Evolutionary conservation across 2,888 invertebrate genomes (phyloP), one percentile per base, ranked within the genome.

Genomic region (Oxytorus armatus): DNA sequence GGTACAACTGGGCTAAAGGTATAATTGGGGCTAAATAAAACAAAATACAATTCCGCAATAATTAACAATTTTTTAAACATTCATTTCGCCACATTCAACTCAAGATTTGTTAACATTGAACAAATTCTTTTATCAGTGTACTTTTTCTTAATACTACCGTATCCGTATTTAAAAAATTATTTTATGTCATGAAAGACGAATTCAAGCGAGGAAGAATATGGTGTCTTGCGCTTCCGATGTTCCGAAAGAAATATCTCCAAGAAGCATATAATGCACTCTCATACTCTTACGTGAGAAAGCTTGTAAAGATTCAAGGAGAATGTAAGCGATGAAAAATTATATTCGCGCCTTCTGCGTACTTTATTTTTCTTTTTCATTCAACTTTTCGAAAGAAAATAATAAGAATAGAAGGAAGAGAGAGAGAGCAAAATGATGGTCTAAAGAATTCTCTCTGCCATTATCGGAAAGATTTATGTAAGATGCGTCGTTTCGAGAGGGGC

Each of bases 391-490:
- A 61, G 36, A 61, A 47, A 33, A 69, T 23, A 53, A 11, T 14
- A 57, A 39, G 49, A 25, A 29, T 16, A 57, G 0, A 29, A 33
- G 11, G 18, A 16, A 47, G 44, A 53, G 29, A 55, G 36, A n/a
- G 39, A 57, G 49, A n/a, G 63, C 36, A 14, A 65, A 69, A 51
- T 29, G 42, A 53, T 57, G 47, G 61, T 69, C 69, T 49, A 53
- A 33, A 74, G 74, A 66, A 78, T 66, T 63, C 59, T 53, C 42
- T 49, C 61, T 55, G 61, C 51, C 61, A 74, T 74, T 74, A 73
- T 74, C 68, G 53, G 16, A 53, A 23, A 78, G 74, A 78, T 78
- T 78, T 78, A 78, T 74, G 78, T 72, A 72, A 65, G 69, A 69
- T 68, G 72, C 49, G 65, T 49, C 25, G 44, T 21, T 74, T 66